Conservation (phyloP, 2,797 vertebrate species). For the Sciaenops ocellatus region DNA sequence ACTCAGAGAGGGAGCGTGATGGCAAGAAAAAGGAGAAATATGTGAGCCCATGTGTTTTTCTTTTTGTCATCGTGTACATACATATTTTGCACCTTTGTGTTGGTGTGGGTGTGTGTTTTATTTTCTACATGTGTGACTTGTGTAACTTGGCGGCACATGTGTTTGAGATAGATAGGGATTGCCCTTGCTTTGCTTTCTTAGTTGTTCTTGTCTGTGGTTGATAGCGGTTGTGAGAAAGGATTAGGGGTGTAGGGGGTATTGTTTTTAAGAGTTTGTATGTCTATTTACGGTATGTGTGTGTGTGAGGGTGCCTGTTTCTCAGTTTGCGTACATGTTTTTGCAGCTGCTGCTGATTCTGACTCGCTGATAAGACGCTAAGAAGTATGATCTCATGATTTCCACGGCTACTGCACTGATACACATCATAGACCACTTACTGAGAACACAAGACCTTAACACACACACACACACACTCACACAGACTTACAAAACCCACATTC, state of each 20-base stretch:
- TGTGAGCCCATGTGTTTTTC: not conserved
- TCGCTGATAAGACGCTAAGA: constrained; percentile 67
- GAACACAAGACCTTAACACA: constrained; percentile 39
- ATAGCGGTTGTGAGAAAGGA: constrained; percentile 11
- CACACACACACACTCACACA: constrained; percentile 30
- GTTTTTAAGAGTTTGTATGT: constrained; percentile 26
- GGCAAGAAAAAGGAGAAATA: constrained; percentile 1
- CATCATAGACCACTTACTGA: constrained; percentile 62
- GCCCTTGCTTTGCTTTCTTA: constrained; percentile 37
- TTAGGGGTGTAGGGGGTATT: constrained; percentile 10
- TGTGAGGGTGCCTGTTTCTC: constrained; percentile 26
- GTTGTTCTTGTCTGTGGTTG: constrained; percentile 19
- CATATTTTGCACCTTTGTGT: constrained; percentile 18
- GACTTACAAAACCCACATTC: constrained; percentile 30
- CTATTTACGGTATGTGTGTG: constrained; percentile 28
- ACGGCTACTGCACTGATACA: constrained; percentile 72
- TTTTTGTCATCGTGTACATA: constrained; percentile 5
- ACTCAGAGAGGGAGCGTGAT: not conserved
- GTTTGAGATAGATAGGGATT: constrained; percentile 43
- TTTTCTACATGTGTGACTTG: constrained; percentile 30
- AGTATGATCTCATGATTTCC: constrained; percentile 77
- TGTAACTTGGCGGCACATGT: constrained; percentile 47
- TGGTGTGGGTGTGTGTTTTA: constrained; percentile 22
- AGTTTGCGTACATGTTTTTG: constrained; percentile 57
- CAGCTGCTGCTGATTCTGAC: constrained; percentile 75